These are phyloP conservation scores for Sinentomon sp. DNA, from an alignment of 2,888 invertebrate genomes.

Conservation along the genomic window DNA sequence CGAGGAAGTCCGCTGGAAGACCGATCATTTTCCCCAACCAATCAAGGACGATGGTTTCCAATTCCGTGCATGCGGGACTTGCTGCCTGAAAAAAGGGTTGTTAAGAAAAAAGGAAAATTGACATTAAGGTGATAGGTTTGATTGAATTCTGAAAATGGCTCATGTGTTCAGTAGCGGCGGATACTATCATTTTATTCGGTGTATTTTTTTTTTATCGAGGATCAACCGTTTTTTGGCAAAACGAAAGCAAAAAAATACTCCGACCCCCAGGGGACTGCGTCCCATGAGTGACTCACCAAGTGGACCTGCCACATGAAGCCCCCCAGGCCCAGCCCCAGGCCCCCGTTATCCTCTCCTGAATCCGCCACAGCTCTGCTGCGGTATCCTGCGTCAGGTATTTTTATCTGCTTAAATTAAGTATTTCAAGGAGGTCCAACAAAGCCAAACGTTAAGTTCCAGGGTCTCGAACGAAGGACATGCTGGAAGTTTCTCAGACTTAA, in stretches of 20 bases:
- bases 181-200: neutral
- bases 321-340: no score
- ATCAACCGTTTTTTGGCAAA: neutral
- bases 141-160: no score
- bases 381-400: no score
- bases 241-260: neutral
- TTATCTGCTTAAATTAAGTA: no score
- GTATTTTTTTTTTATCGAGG: neutral
- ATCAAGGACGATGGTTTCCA: conserved; percentile 81
- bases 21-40: conserved; percentile 69
- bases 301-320: no score
- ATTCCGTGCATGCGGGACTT: conserved; percentile 86
- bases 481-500: no score
- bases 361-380: no score
- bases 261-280: no score
- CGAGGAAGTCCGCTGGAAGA: conserved; percentile 60
- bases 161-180: no score
- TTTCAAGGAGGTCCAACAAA: neutral
- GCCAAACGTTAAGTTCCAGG: neutral
- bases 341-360: no score
- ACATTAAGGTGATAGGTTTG: no score
- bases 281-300: no score
- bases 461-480: neutral
- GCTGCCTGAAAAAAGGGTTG: conserved; percentile 40
- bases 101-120: neutral